These are phyloP conservation scores for Paramisgurnus dabryanus DNA, from an alignment of 2,113 vertebrate genomes.

Conservation along the genomic window DNA sequence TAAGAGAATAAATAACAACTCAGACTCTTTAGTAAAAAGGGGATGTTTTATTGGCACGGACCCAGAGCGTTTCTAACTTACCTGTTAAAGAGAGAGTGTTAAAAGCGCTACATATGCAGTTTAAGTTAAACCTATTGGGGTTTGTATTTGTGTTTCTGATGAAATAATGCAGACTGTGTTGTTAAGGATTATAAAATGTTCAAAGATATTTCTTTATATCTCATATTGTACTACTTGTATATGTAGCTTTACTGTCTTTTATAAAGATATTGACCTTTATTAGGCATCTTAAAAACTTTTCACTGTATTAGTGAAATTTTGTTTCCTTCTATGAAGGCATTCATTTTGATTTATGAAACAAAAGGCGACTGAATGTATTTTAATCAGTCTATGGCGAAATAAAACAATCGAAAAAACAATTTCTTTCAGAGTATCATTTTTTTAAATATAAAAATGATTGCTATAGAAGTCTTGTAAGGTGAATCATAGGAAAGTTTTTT, in stretches of 20 bases:
- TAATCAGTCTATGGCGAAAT: slow-evolving; percentile 47
- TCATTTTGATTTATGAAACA: not conserved
- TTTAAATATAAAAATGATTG: not conserved
- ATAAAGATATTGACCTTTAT: slow-evolving; percentile 36
- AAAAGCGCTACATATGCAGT: slow-evolving; percentile 5
- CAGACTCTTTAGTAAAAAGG: too few relatives aligned
- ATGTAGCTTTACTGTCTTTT: slow-evolving; percentile 34
- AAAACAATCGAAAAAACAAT: slow-evolving; percentile 46
- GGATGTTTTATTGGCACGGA: too few relatives aligned
- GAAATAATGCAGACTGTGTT: not conserved
- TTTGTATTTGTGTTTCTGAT: slow-evolving; percentile 1
- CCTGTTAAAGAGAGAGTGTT: not conserved
- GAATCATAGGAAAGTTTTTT: too few relatives aligned
- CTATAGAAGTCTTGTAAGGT: not conserved
- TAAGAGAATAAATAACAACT: not conserved
- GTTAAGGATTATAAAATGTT: not conserved
- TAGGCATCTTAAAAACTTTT: not conserved
- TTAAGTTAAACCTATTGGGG: not conserved
- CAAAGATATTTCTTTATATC: not conserved
- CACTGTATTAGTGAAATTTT: slow-evolving; percentile 9
- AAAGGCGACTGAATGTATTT: slow-evolving; percentile 40
- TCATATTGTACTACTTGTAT: not conserved
- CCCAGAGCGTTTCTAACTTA: not conserved
- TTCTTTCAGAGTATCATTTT: not conserved
- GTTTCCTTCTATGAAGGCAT: slow-evolving; percentile 35